These are phyloP conservation scores for Ruditapes philippinarum DNA, from an alignment of 1,140 invertebrate species.

Conservation along the genomic window DNA sequence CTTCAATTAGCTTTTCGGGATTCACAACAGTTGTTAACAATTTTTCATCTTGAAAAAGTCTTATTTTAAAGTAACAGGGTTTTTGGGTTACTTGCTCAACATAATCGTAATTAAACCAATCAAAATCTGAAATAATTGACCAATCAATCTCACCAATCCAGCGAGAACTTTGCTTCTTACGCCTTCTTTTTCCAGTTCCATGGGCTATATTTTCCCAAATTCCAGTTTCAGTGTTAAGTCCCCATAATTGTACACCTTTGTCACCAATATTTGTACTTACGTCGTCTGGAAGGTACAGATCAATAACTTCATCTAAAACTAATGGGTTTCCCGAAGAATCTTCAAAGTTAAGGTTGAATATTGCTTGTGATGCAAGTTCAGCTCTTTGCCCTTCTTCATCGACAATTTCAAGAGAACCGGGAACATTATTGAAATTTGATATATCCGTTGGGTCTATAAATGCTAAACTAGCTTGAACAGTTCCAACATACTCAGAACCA, in stretches of 20 bases:
- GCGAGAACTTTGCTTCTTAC: not conserved
- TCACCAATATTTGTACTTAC: too few relatives aligned
- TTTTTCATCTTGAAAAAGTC: not conserved
- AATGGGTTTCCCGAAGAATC: not conserved
- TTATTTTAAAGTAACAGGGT: conserved; percentile 16
- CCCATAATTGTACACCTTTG: too few relatives aligned
- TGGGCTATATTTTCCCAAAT: not conserved
- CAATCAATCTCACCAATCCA: conserved; percentile 26
- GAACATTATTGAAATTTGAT: not conserved
- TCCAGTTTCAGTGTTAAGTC: not conserved
- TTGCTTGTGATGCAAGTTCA: not conserved
- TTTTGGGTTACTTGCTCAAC: not conserved
- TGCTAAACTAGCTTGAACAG: not conserved
- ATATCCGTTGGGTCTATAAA: conserved; percentile 1
- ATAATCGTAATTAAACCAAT: conserved; percentile 25
- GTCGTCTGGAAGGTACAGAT: not conserved
- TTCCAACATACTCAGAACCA: not conserved
- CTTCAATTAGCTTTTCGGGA: not conserved
- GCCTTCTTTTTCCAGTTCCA: not conserved
- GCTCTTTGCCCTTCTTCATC: not conserved
- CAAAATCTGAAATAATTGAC: not conserved
- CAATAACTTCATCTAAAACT: not conserved
- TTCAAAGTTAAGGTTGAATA: not conserved
- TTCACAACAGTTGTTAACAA: not conserved
- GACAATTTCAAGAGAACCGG: not conserved